Conservation (phyloP, 2,797 vertebrate genomes). For the Helostoma temminkii region DNA sequence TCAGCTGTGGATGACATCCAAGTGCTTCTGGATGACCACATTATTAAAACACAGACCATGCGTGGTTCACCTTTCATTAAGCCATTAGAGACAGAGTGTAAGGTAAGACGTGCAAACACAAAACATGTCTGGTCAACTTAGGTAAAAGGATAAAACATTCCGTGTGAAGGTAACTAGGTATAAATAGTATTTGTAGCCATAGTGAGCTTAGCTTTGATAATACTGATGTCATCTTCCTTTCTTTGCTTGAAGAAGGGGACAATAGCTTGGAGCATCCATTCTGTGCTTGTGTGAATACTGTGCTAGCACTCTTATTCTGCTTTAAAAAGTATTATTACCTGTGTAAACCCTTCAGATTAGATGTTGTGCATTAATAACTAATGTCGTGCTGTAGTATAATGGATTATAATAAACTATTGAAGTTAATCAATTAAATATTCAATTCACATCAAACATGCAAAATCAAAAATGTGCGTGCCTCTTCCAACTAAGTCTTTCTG, state of each 20-base stretch:
- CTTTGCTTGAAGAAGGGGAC: conserved; percentile 4
- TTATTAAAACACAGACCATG: conserved; percentile 94
- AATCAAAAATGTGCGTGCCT: not conserved
- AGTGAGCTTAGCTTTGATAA: not conserved
- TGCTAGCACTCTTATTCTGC: not conserved
- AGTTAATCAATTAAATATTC: too few species aligned
- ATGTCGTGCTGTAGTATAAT: not conserved
- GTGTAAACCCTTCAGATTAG: conserved; percentile 9
- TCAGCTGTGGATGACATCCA: conserved; percentile 93
- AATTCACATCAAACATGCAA: too few species aligned
- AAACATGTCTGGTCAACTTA: not conserved
- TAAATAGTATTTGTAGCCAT: conserved; percentile 1
- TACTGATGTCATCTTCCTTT: not conserved
- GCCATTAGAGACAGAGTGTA: conserved; percentile 89
- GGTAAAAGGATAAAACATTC: not conserved
- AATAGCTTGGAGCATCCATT: too few species aligned
- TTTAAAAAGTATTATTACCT: not conserved
- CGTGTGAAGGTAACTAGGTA: not conserved
- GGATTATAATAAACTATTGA: too few species aligned
- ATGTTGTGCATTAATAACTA: not conserved
- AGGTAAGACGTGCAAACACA: conserved; percentile 82
- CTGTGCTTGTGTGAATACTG: not conserved
- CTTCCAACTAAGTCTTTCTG: not conserved
- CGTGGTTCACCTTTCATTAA: conserved; percentile 92
- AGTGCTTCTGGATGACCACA: conserved; percentile 91